A percentile compares a stretch with the other conserved stretches of the same genome.
Evolutionary conservation across 2,797 vertebrate genomes (phyloP).

Genomic region (Hippoglossus hippoglossus): DNA sequence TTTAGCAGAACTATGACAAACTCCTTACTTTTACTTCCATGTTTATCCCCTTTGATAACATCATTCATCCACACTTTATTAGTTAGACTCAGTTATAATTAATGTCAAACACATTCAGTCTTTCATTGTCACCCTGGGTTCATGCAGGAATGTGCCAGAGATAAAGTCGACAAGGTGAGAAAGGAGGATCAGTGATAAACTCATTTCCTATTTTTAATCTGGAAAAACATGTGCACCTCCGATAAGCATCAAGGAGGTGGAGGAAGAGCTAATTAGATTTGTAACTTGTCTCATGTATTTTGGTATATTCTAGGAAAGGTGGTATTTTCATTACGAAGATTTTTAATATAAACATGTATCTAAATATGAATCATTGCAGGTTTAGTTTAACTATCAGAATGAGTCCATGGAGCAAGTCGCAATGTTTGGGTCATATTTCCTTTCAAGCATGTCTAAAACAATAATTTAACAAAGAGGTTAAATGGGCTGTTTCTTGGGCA

Average conservation of each 20-base stretch:
- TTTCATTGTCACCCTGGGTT: slow-evolving; percentile 15
- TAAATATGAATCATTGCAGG: no score
- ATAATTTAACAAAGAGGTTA: not conserved
- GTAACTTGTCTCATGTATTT: not conserved
- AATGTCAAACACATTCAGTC: slow-evolving; percentile 28
- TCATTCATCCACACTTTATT: slow-evolving; percentile 34
- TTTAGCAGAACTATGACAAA: not conserved
- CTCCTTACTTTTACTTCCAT: slow-evolving; percentile 11
- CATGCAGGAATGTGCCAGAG: slow-evolving; percentile 1
- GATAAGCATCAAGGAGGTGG: not conserved
- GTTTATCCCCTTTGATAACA: slow-evolving; percentile 20
- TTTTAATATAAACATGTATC: no score
- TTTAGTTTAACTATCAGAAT: no score
- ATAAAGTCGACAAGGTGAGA: slow-evolving; percentile 34
- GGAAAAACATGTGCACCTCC: not conserved
- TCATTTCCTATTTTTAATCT: slow-evolving; percentile 27
- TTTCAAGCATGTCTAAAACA: no score
- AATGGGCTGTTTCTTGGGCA: not conserved
- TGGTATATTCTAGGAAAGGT: no score
- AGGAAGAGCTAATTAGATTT: slow-evolving; percentile 6
- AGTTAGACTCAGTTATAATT: slow-evolving; percentile 30
- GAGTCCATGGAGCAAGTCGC: no score
- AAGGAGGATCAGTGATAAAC: slow-evolving; percentile 9
- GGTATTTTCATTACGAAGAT: no score
- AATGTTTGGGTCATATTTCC: no score